These are phyloP conservation scores for Drosophila longiperda DNA, from an alignment of 2,888 invertebrate genomes.

Conservation along the genomic window DNA sequence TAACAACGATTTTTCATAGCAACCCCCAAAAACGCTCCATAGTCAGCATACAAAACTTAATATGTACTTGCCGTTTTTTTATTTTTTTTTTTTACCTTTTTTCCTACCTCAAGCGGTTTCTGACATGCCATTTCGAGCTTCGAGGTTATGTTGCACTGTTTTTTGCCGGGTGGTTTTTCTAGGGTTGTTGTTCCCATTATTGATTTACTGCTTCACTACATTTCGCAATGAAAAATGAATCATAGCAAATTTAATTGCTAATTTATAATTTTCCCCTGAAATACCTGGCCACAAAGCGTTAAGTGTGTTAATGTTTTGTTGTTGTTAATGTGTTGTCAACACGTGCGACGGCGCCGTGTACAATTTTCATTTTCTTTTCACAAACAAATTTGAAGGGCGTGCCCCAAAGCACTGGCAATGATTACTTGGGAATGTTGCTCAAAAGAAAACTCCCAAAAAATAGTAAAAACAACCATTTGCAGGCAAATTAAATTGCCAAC, in stretches of 20 bases:
- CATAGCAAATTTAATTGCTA: constrained; percentile 3
- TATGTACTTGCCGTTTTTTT: neutral
- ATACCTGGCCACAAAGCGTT: constrained; percentile 44
- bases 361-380: constrained; percentile 56
- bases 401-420: constrained; percentile 36
- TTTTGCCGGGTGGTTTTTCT: constrained; percentile 34
- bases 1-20: constrained; percentile 23
- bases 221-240: neutral
- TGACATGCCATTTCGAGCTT: constrained; percentile 46
- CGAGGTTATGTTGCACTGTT: constrained; percentile 60
- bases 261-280: constrained; percentile 3
- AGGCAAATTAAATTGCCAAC: constrained; percentile 76
- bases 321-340: constrained; percentile 47
- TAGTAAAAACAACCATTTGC: constrained; percentile 64
- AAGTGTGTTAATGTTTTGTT: constrained; percentile 59
- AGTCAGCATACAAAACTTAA: constrained; percentile 14
- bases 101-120: constrained; percentile 62
- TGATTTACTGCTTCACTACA: constrained; percentile 27
- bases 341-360: constrained; percentile 53
- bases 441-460: constrained; percentile 40
- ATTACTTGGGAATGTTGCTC: constrained; percentile 22
- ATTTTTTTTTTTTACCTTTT: constrained; percentile 21
- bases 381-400: constrained; percentile 49
- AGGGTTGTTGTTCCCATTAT: constrained; percentile 34
- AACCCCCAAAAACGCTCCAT: constrained; percentile 39